Evolutionary conservation across 2,888 invertebrate genomes (phyloP).

Genomic region (Terebella lapidaria): DNA sequence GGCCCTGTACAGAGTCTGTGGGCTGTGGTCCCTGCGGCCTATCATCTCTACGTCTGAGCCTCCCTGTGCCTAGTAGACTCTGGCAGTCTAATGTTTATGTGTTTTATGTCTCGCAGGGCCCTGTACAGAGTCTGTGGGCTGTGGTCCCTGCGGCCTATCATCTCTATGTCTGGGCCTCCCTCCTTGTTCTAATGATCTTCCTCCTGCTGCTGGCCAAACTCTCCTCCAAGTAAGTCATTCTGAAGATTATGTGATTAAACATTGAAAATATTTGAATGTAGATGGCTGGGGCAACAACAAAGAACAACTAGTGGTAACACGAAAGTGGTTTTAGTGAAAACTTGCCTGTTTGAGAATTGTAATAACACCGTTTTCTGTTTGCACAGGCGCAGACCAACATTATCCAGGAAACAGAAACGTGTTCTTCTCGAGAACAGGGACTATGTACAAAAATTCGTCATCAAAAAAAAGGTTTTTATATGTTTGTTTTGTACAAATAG

Average conservation of each 20-base stretch:
- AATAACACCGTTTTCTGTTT: not conserved
- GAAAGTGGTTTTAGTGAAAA: no score
- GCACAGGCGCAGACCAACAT: conserved; percentile 37
- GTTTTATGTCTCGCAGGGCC: conserved; percentile 37
- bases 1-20: conserved; percentile 47
- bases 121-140: conserved; percentile 46
- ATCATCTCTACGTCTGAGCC: conserved; percentile 45
- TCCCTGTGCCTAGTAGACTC: no score
- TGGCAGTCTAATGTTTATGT: no score
- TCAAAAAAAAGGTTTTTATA: conserved; percentile 51
- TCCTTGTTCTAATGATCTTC: conserved; percentile 45
- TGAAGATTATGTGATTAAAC: not conserved
- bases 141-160: conserved; percentile 49
- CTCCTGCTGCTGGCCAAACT: conserved; percentile 53
- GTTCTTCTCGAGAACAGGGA: conserved; percentile 51
- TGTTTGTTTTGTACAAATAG: not conserved
- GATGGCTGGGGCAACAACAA: not conserved
- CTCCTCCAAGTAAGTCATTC: conserved; percentile 42
- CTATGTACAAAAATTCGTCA: conserved; percentile 53
- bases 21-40: conserved; percentile 46
- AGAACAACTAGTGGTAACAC: no score
- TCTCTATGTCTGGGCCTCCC: conserved; percentile 39
- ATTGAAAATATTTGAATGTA: not conserved
- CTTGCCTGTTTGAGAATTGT: no score
- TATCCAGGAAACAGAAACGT: conserved; percentile 52